Evolutionary conservation across 2,797 vertebrate genomes (phyloP).

Genomic region (Poeciliopsis gracilis): DNA sequence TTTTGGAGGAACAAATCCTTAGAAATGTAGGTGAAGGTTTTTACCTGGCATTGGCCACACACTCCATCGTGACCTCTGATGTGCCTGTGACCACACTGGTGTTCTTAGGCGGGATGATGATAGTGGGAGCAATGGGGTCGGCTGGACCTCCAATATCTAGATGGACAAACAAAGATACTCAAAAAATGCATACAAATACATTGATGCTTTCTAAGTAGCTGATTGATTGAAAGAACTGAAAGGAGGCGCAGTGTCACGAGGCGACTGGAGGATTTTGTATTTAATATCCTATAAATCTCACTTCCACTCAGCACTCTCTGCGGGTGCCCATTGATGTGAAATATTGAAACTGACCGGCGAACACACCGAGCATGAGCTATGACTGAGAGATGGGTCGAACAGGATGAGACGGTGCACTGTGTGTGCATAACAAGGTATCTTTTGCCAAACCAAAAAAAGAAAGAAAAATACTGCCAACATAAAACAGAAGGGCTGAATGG

Average conservation of each 20-base stretch:
- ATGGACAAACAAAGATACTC: slow-evolving; percentile 51
- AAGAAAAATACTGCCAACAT: slow-evolving; percentile 29
- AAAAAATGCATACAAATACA: slow-evolving; percentile 1
- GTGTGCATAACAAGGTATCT: slow-evolving; percentile 58
- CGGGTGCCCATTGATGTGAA: slow-evolving; percentile 47
- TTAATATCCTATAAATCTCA: slow-evolving; percentile 32
- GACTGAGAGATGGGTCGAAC: slow-evolving; percentile 43
- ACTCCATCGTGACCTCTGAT: slow-evolving; percentile 95
- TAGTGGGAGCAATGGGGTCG: slow-evolving; percentile 95
- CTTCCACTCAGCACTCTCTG: slow-evolving; percentile 30
- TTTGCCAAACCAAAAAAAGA: slow-evolving; percentile 32
- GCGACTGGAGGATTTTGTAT: not conserved
- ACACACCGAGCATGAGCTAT: slow-evolving; percentile 41
- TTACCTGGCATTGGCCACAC: slow-evolving; percentile 95
- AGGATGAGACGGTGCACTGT: slow-evolving; percentile 47
- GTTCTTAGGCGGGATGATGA: slow-evolving; percentile 93
- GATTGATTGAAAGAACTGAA: slow-evolving; percentile 25
- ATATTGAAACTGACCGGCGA: slow-evolving; percentile 65
- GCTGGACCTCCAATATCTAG: slow-evolving; percentile 93
- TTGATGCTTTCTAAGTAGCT: not conserved
- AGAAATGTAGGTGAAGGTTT: not conserved
- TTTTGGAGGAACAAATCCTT: not conserved
- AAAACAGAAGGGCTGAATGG: slow-evolving; percentile 20
- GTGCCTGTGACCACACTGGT: slow-evolving; percentile 92
- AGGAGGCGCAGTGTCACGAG: not conserved